Conservation (phyloP, 2,888 invertebrate species). For the Brachynemurus nebulosus region DNA sequence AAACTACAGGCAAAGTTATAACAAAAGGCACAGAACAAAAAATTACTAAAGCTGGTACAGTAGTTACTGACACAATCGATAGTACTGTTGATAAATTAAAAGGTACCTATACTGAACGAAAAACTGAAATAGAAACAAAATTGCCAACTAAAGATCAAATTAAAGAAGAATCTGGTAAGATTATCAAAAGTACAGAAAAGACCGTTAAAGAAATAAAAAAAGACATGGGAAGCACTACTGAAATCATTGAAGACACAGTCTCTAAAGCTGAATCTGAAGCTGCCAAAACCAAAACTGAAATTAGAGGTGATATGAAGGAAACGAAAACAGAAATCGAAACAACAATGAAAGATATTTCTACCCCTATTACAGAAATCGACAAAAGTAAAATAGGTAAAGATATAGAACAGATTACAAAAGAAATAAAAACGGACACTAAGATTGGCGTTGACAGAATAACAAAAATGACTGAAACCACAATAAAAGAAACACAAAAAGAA, state of each 20-base stretch:
- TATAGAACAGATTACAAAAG: slow-evolving; percentile 2
- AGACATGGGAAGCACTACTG: too few species aligned
- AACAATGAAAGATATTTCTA: not conserved
- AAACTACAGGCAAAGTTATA: not conserved
- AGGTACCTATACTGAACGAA: slow-evolving; percentile 26
- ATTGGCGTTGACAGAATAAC: not conserved
- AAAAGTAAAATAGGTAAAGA: slow-evolving; percentile 11
- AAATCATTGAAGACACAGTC: too few species aligned
- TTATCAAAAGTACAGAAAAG: not conserved
- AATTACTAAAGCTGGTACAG: slow-evolving; percentile 13
- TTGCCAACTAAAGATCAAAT: slow-evolving; percentile 5
- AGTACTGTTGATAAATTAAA: slow-evolving; percentile 10
- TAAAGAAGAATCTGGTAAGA: slow-evolving; percentile 9
- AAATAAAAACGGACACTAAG: slow-evolving; percentile 4
- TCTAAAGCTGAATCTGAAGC: slow-evolving; percentile 6
- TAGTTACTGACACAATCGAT: slow-evolving; percentile 20
- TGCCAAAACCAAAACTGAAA: slow-evolving; percentile 11
- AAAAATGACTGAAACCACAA: not conserved
- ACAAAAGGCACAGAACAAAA: slow-evolving; percentile 9
- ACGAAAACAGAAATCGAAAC: slow-evolving; percentile 14
- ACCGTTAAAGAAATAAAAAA: slow-evolving; percentile 4
- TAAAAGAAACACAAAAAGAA: not conserved
- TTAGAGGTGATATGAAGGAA: slow-evolving; percentile 16
- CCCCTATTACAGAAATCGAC: slow-evolving; percentile 8
- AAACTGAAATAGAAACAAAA: slow-evolving; percentile 3